These are phyloP conservation scores for Myiotriccus ornatus DNA, from an alignment of 2,797 vertebrate genomes.

Conservation along the genomic window DNA sequence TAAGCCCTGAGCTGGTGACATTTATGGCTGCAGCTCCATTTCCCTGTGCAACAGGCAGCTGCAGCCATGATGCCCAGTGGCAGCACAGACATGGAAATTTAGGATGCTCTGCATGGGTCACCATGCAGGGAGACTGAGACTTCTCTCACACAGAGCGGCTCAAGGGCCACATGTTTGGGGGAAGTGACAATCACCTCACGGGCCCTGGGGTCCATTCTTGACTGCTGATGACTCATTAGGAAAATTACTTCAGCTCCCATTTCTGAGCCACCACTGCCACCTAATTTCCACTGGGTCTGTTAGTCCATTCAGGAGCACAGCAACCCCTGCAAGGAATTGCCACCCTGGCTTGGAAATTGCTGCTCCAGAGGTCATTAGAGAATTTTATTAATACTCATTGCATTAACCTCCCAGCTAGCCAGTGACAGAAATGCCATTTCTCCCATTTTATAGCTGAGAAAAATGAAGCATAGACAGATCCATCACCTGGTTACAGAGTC, in stretches of 20 bases:
- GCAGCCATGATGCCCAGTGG: background rate
- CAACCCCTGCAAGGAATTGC: background rate
- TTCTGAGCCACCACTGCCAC: background rate
- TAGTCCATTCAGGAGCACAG: background rate
- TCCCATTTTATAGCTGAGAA: conserved; percentile 16
- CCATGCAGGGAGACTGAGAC: background rate
- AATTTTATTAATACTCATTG: conserved; percentile 43
- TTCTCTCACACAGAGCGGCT: background rate
- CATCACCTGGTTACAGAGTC: conserved; percentile 43
- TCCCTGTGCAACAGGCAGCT: background rate
- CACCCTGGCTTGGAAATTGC: background rate
- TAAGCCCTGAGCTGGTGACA: background rate
- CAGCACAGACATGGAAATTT: background rate
- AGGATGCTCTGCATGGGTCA: background rate
- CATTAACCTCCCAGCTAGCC: conserved; percentile 21
- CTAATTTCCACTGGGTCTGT: background rate
- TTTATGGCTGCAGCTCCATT: background rate
- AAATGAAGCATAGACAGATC: conserved; percentile 21
- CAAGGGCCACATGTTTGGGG: background rate
- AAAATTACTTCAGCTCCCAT: background rate
- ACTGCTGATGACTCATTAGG: background rate
- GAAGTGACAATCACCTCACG: background rate
- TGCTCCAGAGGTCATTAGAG: conserved; percentile 28
- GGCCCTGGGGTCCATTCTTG: background rate
- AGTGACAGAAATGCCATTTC: conserved; percentile 22